These are phyloP conservation scores for Colaptes auratus DNA, from an alignment of 2,113 vertebrate species.

Conservation along the genomic window DNA sequence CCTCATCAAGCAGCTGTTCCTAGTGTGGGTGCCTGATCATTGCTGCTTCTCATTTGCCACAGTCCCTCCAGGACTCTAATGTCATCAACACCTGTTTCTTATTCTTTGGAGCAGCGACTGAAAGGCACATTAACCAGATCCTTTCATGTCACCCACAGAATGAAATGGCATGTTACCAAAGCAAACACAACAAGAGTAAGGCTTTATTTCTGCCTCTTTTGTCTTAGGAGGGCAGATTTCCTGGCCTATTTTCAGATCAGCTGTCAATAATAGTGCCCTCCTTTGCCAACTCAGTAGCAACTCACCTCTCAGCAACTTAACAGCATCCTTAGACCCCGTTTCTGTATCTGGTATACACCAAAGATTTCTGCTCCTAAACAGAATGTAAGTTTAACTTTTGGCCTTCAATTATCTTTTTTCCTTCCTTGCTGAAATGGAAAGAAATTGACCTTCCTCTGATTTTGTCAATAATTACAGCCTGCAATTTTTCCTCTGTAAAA, in stretches of 20 bases:
- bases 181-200: neutral
- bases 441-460: neutral
- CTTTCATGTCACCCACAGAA: neutral
- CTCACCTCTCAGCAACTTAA: neutral
- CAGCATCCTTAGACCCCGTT: neutral
- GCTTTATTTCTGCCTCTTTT: neutral
- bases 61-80: constrained; percentile 2
- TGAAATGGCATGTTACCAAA: neutral
- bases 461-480: neutral
- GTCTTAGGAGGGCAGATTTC: neutral
- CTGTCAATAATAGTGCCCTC: neutral
- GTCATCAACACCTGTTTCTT: neutral
- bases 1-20: constrained; percentile 61
- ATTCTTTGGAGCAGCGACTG: neutral
- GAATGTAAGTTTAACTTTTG: neutral
- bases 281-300: neutral
- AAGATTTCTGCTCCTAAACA: neutral
- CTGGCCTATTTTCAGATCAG: neutral
- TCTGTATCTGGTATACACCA: accelerated
- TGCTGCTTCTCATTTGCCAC: constrained; percentile 28
- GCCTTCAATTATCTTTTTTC: neutral
- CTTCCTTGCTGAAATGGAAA: neutral
- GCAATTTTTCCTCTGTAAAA: neutral
- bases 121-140: constrained; percentile 17
- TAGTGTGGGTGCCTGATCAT: neutral